A percentile compares a stretch with the other conserved stretches of the same genome.
Conservation (phyloP, 1,140 invertebrate species). For the Pseudoatta argentina region DNA sequence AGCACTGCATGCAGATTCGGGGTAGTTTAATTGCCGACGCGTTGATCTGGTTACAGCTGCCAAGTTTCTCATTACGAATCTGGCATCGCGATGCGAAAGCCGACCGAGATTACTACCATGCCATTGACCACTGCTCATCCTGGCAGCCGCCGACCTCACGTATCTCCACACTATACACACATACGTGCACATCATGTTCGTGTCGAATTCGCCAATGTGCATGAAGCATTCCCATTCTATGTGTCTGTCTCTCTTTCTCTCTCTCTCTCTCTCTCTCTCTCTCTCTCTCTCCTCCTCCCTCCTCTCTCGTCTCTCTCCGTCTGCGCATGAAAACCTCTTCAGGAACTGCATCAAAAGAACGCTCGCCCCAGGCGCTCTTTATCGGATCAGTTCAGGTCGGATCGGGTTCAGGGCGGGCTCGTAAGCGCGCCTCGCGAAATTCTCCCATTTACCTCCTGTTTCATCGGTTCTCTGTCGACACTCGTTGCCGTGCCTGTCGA, state of each 20-base stretch:
- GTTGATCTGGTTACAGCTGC: conserved; percentile 51
- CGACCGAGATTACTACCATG: conserved; percentile 50
- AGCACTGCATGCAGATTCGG: not conserved
- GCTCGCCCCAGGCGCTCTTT: conserved; percentile 61
- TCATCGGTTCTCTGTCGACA: conserved; percentile 15
- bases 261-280: not conserved
- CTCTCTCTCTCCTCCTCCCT: not conserved
- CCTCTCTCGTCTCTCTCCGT: not conserved
- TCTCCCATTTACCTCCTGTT: conserved; percentile 43
- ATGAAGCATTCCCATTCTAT: not conserved
- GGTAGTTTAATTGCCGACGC: conserved; percentile 50
- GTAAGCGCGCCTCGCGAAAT: conserved; percentile 55
- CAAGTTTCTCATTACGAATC: conserved; percentile 62
- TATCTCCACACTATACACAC: not conserved
- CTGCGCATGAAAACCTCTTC: conserved; percentile 57
- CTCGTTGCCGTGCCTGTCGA: conserved; percentile 11
- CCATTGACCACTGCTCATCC: conserved; percentile 52
- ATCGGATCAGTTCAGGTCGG: conserved; percentile 52
- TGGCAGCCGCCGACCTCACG: conserved; percentile 28
- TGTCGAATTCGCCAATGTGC: not conserved
- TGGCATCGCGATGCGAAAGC: conserved; percentile 51
- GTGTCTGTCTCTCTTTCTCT: too few species aligned
- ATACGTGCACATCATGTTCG: not conserved
- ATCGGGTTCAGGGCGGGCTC: conserved; percentile 41
- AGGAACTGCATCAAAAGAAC: conserved; percentile 63